Percentiles rank a stretch among this genome's conserved stretches.
These are phyloP conservation scores for Etheostoma cragini DNA, from an alignment of 2,113 vertebrate genomes.

Conservation along the genomic window DNA sequence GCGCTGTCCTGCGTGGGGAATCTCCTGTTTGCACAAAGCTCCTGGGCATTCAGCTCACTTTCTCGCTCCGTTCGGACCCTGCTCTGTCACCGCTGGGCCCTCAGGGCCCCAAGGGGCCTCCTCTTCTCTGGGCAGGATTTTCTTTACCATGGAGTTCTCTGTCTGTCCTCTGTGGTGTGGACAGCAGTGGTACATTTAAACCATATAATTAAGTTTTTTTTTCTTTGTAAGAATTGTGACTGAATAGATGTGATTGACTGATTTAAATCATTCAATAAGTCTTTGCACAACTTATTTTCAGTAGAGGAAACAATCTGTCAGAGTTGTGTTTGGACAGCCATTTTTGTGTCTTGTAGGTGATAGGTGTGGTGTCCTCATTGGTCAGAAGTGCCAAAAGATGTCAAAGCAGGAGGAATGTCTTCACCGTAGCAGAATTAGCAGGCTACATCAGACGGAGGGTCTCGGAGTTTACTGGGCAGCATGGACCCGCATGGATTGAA, in stretches of 20 bases:
- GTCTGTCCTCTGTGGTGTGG: constrained; percentile 50
- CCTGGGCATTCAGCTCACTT: constrained; percentile 38
- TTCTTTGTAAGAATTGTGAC: neutral
- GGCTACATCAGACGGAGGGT: constrained; percentile 45
- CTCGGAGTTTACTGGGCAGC: constrained; percentile 53
- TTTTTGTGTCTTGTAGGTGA: constrained; percentile 56
- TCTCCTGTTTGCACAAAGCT: constrained; percentile 56
- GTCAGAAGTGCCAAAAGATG: constrained; percentile 67
- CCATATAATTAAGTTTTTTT: neutral
- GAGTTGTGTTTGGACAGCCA: neutral
- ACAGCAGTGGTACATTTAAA: constrained; percentile 76
- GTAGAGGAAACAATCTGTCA: neutral
- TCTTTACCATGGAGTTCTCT: constrained; percentile 43
- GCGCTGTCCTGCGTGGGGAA: constrained; percentile 60
- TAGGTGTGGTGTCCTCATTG: constrained; percentile 58
- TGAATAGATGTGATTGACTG: neutral
- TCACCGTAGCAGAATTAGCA: constrained; percentile 71
- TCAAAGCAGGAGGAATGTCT: constrained; percentile 46
- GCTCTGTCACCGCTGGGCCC: constrained; percentile 35
- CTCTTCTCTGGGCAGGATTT: constrained; percentile 2
- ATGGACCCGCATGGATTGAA: constrained; percentile 32
- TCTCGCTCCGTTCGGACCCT: constrained; percentile 47
- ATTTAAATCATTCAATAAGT: neutral
- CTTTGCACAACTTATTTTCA: neutral
- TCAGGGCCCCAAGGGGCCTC: neutral